Evolutionary conservation across 1,140 invertebrate species (phyloP).

Genomic region (Euwallacea similis): DNA sequence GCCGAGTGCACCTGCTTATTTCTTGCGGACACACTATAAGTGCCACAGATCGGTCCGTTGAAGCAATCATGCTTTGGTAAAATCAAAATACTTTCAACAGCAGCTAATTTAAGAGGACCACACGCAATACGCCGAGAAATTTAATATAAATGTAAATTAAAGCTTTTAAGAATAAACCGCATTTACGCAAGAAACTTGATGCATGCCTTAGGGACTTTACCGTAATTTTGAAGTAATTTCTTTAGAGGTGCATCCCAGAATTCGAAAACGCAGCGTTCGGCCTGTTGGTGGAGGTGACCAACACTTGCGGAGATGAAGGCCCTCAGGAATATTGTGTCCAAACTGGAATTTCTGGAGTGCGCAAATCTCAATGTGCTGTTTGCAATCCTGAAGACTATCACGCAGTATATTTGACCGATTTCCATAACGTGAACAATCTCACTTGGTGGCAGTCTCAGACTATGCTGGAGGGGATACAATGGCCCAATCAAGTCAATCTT

Average conservation of each 20-base stretch:
- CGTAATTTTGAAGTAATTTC: slow-evolving; percentile 30
- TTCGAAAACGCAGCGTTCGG: slow-evolving; percentile 96
- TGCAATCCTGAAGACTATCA: slow-evolving; percentile 71
- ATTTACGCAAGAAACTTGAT: too few species aligned
- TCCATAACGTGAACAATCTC: slow-evolving; percentile 82
- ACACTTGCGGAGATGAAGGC: slow-evolving; percentile 86
- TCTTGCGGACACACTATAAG: too few species aligned
- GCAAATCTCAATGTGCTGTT: slow-evolving; percentile 64
- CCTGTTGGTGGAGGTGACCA: slow-evolving; percentile 85
- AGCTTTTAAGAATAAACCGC: too few species aligned
- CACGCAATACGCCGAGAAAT: too few species aligned
- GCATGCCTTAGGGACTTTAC: too few species aligned
- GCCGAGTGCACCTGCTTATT: too few species aligned
- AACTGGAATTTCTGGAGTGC: slow-evolving; percentile 64
- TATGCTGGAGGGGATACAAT: slow-evolving; percentile 90
- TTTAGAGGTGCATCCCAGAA: slow-evolving; percentile 89
- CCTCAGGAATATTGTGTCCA: slow-evolving; percentile 87
- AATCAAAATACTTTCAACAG: too few species aligned
- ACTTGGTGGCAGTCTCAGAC: slow-evolving; percentile 99
- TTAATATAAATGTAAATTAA: too few species aligned
- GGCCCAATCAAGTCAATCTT: slow-evolving; percentile 88
- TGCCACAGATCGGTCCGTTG: too few species aligned
- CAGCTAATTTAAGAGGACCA: too few species aligned
- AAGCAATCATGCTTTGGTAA: too few species aligned
- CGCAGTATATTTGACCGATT: slow-evolving; percentile 84